phyloP scores from a whole-genome alignment of 1,140 invertebrate species.

The Aphelenchoides fujianensis region DNA sequence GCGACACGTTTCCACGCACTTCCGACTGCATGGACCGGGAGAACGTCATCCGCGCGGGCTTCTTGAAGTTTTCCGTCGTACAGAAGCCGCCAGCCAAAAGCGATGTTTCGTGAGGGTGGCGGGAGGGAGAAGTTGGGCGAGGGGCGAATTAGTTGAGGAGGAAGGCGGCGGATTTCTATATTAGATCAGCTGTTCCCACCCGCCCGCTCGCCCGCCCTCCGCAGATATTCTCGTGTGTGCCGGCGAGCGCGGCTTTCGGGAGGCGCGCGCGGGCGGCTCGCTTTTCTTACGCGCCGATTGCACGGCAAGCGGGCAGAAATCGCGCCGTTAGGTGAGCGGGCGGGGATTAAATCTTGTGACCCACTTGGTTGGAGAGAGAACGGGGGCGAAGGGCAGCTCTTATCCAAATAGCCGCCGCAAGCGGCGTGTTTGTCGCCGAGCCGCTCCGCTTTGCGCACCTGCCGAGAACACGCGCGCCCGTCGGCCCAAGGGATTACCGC shows the following conservation, averaged over 20 bases:
- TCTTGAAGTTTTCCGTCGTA: too few relatives aligned
- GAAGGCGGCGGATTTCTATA: neutral
- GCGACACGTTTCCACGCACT: too few relatives aligned
- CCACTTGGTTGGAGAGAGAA: neutral
- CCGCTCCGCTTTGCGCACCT: neutral
- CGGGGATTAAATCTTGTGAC: neutral
- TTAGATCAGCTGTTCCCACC: neutral
- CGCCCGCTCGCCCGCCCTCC: neutral
- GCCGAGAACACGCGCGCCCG: too few relatives aligned
- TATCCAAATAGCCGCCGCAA: neutral
- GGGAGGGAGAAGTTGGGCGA: neutral
- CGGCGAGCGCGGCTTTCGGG: neutral
- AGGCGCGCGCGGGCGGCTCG: neutral
- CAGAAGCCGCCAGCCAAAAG: too few relatives aligned
- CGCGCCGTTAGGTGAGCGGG: neutral
- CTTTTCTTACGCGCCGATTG: too few relatives aligned
- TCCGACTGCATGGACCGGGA: too few relatives aligned
- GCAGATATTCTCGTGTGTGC: neutral
- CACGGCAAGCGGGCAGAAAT: too few relatives aligned
- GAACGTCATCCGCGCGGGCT: too few relatives aligned
- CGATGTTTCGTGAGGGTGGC: too few relatives aligned
- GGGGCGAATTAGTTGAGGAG: neutral
- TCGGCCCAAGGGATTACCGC: too few relatives aligned
- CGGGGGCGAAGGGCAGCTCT: too few relatives aligned
- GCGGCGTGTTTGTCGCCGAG: neutral